phyloP scores from a whole-genome alignment of 2,797 vertebrate species.

The Alca torda region DNA sequence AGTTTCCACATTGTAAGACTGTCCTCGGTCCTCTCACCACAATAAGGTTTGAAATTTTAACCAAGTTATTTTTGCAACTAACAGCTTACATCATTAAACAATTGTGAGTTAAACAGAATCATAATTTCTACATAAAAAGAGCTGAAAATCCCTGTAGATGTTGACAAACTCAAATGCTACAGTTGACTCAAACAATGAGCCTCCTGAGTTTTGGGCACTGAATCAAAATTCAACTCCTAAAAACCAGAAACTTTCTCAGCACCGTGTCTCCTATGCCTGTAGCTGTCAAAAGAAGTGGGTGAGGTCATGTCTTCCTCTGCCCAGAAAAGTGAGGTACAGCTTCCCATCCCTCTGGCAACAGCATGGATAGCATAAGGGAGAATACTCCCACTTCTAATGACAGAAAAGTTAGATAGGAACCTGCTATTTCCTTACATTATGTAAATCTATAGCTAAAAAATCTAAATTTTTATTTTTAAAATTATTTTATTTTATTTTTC shows the following conservation, averaged over 20 bases:
- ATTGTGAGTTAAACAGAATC: not conserved
- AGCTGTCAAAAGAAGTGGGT: not conserved
- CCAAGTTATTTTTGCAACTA: not conserved
- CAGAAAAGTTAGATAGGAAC: not conserved
- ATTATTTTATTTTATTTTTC: too few relatives aligned
- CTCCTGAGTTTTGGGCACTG: not conserved
- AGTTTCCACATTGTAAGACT: not conserved
- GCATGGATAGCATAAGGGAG: not conserved
- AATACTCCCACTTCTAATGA: not conserved
- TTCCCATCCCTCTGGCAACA: not conserved
- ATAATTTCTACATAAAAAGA: not conserved
- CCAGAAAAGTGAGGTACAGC: not conserved
- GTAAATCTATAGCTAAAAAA: not conserved
- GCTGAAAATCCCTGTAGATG: not conserved
- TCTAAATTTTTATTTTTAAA: not conserved
- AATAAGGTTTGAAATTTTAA: not conserved
- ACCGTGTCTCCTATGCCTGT: accelerated
- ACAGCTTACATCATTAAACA: not conserved
- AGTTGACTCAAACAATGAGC: not conserved
- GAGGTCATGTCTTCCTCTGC: not conserved
- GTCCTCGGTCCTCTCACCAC: not conserved
- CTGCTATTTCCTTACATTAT: accelerated
- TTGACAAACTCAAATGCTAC: not conserved
- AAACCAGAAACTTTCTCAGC: not conserved
- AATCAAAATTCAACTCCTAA: not conserved